Percentiles rank a stretch among this genome's conserved stretches.
phyloP scores from a whole-genome alignment of 2,113 vertebrate genomes.

The Paedocypris sp. region DNA sequence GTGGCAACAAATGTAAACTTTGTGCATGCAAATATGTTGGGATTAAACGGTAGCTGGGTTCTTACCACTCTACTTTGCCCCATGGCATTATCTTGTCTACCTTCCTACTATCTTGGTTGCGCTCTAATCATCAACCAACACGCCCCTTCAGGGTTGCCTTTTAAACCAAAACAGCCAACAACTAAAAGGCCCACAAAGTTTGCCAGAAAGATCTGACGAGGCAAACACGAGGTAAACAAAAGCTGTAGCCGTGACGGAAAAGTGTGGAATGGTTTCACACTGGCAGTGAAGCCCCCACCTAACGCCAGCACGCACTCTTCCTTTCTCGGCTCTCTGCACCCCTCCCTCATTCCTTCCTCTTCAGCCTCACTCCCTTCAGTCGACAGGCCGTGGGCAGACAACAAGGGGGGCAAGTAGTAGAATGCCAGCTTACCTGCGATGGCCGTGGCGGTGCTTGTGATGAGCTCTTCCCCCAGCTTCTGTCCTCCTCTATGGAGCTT shows the following conservation, averaged over 20 bases:
- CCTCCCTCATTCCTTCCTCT: constrained; percentile 54
- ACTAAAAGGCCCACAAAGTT: constrained; percentile 53
- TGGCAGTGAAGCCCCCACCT: constrained; percentile 39
- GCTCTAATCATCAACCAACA: background rate
- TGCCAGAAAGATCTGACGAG: constrained; percentile 39
- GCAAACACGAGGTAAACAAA: constrained; percentile 31
- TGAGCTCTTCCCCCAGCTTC: constrained; percentile 59
- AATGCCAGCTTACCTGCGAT: constrained; percentile 67
- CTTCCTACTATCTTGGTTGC: constrained; percentile 30
- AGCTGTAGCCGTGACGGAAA: constrained; percentile 26
- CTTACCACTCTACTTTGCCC: constrained; percentile 41
- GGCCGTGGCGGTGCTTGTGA: constrained; percentile 67
- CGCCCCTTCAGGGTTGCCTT: constrained; percentile 2
- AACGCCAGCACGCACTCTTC: constrained; percentile 25
- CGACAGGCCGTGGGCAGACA: constrained; percentile 58
- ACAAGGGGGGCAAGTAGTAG: constrained; percentile 46
- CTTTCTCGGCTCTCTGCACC: constrained; percentile 42
- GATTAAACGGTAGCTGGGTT: constrained; percentile 43
- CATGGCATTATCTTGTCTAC: constrained; percentile 47
- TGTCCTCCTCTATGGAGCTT: constrained; percentile 31
- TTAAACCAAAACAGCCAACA: constrained; percentile 49
- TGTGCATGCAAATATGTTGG: background rate
- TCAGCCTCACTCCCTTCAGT: constrained; percentile 52
- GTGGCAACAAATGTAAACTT: background rate
- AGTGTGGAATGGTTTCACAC: constrained; percentile 51